These are phyloP conservation scores for Metellina segmentata DNA, from an alignment of 2,888 invertebrate genomes.

Conservation along the genomic window DNA sequence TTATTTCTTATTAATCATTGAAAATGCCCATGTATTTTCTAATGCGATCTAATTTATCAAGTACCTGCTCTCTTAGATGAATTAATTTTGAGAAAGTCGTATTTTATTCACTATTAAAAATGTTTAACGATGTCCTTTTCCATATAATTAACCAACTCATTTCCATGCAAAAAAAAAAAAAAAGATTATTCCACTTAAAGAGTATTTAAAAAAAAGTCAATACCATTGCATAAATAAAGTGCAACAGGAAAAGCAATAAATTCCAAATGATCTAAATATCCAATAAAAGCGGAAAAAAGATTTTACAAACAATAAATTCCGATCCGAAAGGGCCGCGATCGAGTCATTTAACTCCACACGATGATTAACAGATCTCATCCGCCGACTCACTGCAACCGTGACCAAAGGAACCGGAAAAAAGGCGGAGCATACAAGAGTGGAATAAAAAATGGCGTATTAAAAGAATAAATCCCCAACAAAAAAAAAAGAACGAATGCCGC, in stretches of 20 bases:
- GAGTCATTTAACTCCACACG: background rate
- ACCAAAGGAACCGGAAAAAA: background rate
- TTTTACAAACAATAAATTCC: background rate
- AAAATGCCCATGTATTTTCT: too few species aligned
- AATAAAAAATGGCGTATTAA: background rate
- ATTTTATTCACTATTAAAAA: too few species aligned
- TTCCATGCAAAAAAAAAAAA: too few species aligned
- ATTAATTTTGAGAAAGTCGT: too few species aligned
- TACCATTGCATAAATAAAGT: background rate
- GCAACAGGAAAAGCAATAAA: background rate
- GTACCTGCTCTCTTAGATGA: too few species aligned
- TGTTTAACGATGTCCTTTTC: too few species aligned
- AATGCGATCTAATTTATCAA: too few species aligned
- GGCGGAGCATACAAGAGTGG: background rate
- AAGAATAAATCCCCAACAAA: background rate
- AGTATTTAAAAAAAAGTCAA: background rate
- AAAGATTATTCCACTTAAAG: too few species aligned
- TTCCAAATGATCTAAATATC: background rate
- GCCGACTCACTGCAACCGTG: background rate
- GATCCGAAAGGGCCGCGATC: background rate
- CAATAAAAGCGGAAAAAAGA: background rate
- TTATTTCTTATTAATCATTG: too few species aligned
- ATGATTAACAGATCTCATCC: slow-evolving; percentile 11
- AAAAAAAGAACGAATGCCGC: background rate
- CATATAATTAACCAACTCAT: too few species aligned